Base-by-base conservation (phyloP, 2,797 vertebrate genomes). In the Xiphophorus birchmanni region DNA sequence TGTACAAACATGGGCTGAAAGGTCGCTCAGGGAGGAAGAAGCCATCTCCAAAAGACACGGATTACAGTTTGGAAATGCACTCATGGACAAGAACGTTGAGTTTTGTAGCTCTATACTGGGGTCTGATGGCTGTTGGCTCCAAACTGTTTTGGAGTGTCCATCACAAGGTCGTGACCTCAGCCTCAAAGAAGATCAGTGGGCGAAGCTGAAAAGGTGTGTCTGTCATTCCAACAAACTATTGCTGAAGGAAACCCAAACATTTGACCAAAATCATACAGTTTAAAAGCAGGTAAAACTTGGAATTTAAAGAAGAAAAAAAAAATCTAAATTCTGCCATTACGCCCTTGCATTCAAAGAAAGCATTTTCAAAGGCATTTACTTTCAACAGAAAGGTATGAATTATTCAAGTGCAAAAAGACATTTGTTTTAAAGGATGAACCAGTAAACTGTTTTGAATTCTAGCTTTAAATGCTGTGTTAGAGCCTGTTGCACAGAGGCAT, bases 291-390 rank as follows among this genome's bases (percentile, higher is more conserved):
- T 58, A 29, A n/a, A 58, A 4, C n/a, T 58, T 11, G 4, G 17
- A 60, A 15, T n/a, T 32, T 18, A 18, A 21, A 35, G n/a, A 65
- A 32, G 32, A 63, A 63, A 0, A 17, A 63, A 15, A 50, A 48
- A 17, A 2, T 1, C 6, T n/a, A 7, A 4, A n/a, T n/a, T n/a
- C n/a, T 44, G 67, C 23, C 67, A n/a, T 71, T 45, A 44, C 2
- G 5, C 37, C 40, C 40, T 45, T 71, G 23, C n/a, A 71, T n/a
- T 42, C 23, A 71, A 71, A 5, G 23, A 23, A 45, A 45, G 67
- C 23, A n/a, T 71, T 71, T 71, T 44, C 40, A 71, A 69, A 69
- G 67, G 12, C 40, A 44, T 71, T 71, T 44, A 71, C 67, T 71
- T 44, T n/a, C 67, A 45, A n/a, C 67, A 71, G 40, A 45, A 13